Conservation (phyloP, 2,113 vertebrate genomes). For the Lota lota region DNA sequence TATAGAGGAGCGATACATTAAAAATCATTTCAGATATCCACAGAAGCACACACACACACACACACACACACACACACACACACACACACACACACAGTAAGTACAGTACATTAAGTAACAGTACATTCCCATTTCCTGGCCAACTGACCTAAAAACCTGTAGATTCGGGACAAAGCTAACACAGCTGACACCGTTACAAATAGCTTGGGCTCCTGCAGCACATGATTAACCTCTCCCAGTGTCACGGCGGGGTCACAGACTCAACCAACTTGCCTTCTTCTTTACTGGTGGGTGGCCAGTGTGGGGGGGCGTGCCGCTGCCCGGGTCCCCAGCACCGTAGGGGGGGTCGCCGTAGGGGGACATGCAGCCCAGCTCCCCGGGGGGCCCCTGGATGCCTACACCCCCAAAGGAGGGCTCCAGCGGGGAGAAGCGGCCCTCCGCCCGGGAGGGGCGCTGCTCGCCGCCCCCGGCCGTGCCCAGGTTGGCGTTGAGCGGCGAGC, state of each 20-base stretch:
- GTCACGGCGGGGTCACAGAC: too few species aligned
- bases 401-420: conserved; percentile 85
- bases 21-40: conserved; percentile 45
- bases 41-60: conserved; percentile 1
- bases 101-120: too few species aligned
- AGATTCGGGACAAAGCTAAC: too few species aligned
- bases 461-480: conserved; percentile 73
- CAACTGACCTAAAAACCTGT: too few species aligned
- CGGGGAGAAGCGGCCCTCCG: conserved; percentile 85
- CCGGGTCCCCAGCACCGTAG: conserved; percentile 72
- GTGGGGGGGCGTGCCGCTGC: conserved; percentile 79
- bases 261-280: conserved; percentile 87
- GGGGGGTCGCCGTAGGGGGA: conserved; percentile 83
- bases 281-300: conserved; percentile 93
- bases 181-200: too few species aligned
- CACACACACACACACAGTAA: conserved; percentile 17
- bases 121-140: too few species aligned
- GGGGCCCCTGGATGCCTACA: conserved; percentile 78
- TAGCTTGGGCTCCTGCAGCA: too few species aligned
- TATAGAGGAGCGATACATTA: conserved; percentile 30
- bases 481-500: conserved; percentile 96
- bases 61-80: too few species aligned
- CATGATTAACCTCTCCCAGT: too few species aligned
- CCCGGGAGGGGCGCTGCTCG: conserved; percentile 82
- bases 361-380: conserved; percentile 80